Conservation (phyloP, 2,888 invertebrate species). For the Epinotia nisella region DNA sequence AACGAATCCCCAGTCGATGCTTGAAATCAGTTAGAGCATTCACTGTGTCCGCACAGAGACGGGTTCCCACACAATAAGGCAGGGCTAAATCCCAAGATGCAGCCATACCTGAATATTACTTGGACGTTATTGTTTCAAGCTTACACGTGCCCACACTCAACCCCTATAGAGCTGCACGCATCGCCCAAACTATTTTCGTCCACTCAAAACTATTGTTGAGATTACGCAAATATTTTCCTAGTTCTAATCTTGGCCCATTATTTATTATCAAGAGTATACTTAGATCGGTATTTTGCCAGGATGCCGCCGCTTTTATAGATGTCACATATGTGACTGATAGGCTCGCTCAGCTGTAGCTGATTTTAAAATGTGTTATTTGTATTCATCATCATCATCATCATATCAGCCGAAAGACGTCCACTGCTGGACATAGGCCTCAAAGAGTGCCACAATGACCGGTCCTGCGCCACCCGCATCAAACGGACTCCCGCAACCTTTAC, state of each 20-base stretch:
- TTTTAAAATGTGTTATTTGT: neutral
- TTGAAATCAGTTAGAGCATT: conserved; percentile 39
- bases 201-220: neutral
- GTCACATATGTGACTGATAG: neutral
- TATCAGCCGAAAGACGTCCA: no score
- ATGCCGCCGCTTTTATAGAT: neutral
- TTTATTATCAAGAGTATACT: neutral
- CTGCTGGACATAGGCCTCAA: no score
- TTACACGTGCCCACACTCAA: conserved; percentile 6
- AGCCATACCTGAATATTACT: conserved; percentile 31
- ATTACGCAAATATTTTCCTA: neutral
- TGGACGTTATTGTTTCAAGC: conserved; percentile 24
- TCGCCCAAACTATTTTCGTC: neutral
- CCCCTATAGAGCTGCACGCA: conserved; percentile 2
- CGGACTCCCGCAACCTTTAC: no score
- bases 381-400: no score
- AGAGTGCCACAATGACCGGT: no score
- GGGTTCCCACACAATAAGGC: conserved; percentile 37
- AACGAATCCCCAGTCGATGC: conserved; percentile 41
- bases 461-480: no score
- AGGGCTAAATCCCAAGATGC: conserved; percentile 32
- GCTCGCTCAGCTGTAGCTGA: neutral
- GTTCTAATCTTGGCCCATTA: neutral
- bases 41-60: conserved; percentile 38
- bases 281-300: neutral